Percentiles rank a stretch among this genome's conserved stretches.
phyloP scores from a whole-genome alignment of 1,140 invertebrate species.

The Acromyrmex echinatior region DNA sequence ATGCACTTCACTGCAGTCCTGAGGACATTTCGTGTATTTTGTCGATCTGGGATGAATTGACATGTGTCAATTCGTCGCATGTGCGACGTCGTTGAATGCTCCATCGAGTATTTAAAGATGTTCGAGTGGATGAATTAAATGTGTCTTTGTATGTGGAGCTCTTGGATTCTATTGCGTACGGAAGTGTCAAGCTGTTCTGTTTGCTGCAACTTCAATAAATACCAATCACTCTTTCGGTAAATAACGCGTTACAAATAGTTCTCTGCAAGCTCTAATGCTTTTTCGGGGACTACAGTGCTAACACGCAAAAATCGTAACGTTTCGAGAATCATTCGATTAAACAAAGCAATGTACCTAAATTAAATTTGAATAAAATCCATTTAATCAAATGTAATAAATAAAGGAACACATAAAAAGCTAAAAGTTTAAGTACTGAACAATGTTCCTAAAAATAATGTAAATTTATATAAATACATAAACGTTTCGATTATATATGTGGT shows the following conservation, averaged over 20 bases:
- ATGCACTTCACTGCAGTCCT: background rate
- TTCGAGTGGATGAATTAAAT: constrained; percentile 46
- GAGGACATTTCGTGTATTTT: constrained; percentile 32
- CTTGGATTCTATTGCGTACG: constrained; percentile 11
- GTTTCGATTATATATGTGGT: too few species aligned
- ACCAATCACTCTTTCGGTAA: constrained; percentile 42
- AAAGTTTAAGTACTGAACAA: too few species aligned
- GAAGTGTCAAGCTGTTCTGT: constrained; percentile 35
- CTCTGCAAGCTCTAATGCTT: constrained; percentile 7
- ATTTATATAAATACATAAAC: too few species aligned
- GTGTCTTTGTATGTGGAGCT: constrained; percentile 6
- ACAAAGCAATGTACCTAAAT: background rate
- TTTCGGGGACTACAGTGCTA: background rate
- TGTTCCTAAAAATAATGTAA: too few species aligned
- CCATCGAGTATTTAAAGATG: constrained; percentile 58
- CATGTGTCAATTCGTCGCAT: constrained; percentile 21
- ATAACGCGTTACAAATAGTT: constrained; percentile 29
- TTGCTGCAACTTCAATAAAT: constrained; percentile 42
- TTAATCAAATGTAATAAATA: too few species aligned
- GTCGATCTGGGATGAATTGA: background rate
- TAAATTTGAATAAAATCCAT: background rate
- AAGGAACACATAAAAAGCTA: too few species aligned
- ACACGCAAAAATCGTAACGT: constrained; percentile 1
- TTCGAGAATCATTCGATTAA: constrained; percentile 1
- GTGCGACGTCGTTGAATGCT: constrained; percentile 5